Conservation (phyloP, 2,797 vertebrate species). For the Rousettus madagascariensis region DNA sequence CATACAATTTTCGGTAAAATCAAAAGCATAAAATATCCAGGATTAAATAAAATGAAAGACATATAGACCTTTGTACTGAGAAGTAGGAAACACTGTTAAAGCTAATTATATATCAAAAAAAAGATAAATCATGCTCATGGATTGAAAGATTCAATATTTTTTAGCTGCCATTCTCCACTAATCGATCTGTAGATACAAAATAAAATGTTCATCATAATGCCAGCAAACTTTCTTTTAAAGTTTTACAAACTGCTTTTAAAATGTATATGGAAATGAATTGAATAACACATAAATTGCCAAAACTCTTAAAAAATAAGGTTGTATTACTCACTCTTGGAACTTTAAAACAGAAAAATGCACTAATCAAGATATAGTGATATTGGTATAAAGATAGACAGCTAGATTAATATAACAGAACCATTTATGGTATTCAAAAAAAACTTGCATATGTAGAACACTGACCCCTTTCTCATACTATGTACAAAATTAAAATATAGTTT, state of each 20-base stretch:
- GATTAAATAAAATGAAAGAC: constrained; percentile 4
- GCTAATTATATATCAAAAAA: background rate
- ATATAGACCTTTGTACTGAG: background rate
- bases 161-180: background rate
- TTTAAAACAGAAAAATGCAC: background rate
- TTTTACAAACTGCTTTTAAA: background rate
- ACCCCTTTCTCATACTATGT: background rate
- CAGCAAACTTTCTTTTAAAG: background rate
- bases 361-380: background rate
- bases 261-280: background rate
- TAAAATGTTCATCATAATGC: background rate
- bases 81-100: background rate
- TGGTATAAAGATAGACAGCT: background rate
- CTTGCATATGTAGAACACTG: background rate
- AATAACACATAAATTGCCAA: background rate
- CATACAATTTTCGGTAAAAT: background rate
- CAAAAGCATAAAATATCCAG: constrained; percentile 31
- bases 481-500: background rate
- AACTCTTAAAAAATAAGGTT: background rate
- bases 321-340: background rate
- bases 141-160: background rate
- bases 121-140: background rate
- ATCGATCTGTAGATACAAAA: background rate
- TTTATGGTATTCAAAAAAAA: background rate
- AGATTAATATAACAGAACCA: background rate